A percentile compares a stretch with the other conserved stretches of the same genome.
These are phyloP conservation scores for Parotocinclus haroldoi DNA, from an alignment of 2,797 vertebrate species.

Conservation along the genomic window DNA sequence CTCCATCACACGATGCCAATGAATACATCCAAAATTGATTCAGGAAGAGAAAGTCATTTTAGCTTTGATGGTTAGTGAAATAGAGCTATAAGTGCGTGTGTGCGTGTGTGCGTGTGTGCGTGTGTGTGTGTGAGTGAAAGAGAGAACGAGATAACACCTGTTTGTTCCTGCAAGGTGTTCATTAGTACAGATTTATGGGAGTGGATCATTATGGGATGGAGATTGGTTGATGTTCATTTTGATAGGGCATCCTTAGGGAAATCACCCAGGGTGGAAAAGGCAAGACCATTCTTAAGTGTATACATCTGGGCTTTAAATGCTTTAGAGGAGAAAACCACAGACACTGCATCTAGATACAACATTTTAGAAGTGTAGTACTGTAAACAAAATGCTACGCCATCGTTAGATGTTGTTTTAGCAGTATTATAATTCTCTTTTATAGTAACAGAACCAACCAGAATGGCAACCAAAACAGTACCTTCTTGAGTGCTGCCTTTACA, in stretches of 20 bases:
- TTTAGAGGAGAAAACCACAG: too few relatives aligned
- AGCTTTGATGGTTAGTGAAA: slow-evolving; percentile 49
- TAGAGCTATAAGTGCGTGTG: slow-evolving; percentile 46
- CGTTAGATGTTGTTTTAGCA: too few relatives aligned
- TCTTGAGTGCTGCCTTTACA: too few relatives aligned
- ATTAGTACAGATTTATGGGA: slow-evolving; percentile 56
- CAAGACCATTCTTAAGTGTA: background rate
- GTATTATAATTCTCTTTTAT: too few relatives aligned
- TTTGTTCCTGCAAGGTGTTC: slow-evolving; percentile 46
- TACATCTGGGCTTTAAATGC: too few relatives aligned
- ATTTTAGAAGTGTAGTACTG: too few relatives aligned
- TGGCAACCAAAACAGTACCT: too few relatives aligned
- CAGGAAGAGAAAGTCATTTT: slow-evolving; percentile 16
- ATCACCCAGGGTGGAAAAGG: slow-evolving; percentile 55
- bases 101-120: slow-evolving; percentile 28
- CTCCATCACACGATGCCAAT: background rate
- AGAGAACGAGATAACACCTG: background rate
- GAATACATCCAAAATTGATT: slow-evolving; percentile 14
- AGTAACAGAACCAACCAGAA: too few relatives aligned
- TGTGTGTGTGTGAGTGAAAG: slow-evolving; percentile 7
- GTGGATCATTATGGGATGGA: slow-evolving; percentile 60
- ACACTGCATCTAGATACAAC: too few relatives aligned
- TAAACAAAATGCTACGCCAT: too few relatives aligned
- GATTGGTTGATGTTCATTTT: slow-evolving; percentile 61
- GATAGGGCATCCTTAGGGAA: slow-evolving; percentile 53